Evolutionary conservation across 2,113 vertebrate species (phyloP), one percentile per base, ranked within the genome.

Genomic region (Haemorhous mexicanus): DNA sequence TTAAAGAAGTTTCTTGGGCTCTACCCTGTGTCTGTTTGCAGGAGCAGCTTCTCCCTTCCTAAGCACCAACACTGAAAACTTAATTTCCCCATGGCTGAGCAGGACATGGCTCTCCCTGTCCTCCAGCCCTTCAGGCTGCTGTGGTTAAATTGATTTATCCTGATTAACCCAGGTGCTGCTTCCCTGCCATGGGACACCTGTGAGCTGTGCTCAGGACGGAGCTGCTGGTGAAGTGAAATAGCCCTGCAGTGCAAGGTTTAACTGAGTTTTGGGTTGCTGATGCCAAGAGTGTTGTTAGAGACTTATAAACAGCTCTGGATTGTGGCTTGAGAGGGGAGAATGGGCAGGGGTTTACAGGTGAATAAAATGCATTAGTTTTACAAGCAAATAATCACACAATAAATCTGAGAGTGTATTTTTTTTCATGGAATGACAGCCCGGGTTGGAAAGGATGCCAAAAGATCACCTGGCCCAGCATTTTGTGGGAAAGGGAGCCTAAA

Each of bases 291-390:
- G 13, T 52, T 88, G 35, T 84, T 77, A 56, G 76, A 70, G 56
- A 18, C 52, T 74, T 88, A 62, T 50, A 92, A 92, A 81, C 16
- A 81, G 69, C 84, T 85, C 85, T 87, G 44, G 9, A 61, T 41
- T 73, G 75, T 83, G 84, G 49, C 50, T 91, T 41, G 33, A n/a
- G 22, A 13, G 44, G 79, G 37, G 53, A 56, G n/a, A 76, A 50
- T 3, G 22, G 43, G 44, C 11, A 27, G 52, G 46, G 64, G 73
- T 94, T 95, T 92, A 84, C 58, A 93, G 84, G 93, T 96, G 70
- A 84, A 82, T 58, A 85, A 92, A 93, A 69, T 53, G 33, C 35
- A 47, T 92, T 81, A 14, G 33, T 82, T 95, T 94, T 94, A 79
- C 78, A 70, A 76, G 88, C 55, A 79, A 63, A 64, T 95, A 79